Base-by-base conservation (phyloP, 2,888 invertebrate genomes). In the Philonicus albiceps region DNA sequence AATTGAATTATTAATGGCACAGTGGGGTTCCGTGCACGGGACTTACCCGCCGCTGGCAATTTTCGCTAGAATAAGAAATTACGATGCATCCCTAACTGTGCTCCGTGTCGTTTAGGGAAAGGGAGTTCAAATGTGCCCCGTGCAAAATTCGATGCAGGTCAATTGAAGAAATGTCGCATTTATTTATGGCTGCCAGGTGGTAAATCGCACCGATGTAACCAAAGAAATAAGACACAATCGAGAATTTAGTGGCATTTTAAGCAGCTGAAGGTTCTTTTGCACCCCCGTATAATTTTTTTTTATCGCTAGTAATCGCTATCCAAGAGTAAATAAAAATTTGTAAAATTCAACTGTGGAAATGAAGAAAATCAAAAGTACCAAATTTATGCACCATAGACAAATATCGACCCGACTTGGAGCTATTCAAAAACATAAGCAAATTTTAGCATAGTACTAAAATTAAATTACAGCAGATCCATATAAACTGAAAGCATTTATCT, bases 111-210 rank as follows among this genome's bases (percentile, higher is more conserved):
- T 22, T 22, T 78, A n/a, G 22, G 43, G 22, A 27, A 16, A 49
- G 49, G 49, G 43, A 22, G 49, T 49, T 22, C 22, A 1, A 13
- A 19, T 40, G 22, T 13, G 13, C 19, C 16, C 37, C 13, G 19
- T 76, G 76, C 76, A 76, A 40, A 78, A 49, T 27, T 78, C 43
- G 78, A 78, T 78, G 49, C 49, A 78, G 78, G 43, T 78, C 78
- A 78, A n/a, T 53, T 78, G 78, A n/a, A 78, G 40, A 78, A 78
- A 49, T 78, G 49, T 30, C 78, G 49, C 49, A 43, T 11, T 78
- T 78, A 78, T 78, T 49, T 49, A 49, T 49, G 78, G 11, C 27
- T 5, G 13, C 78, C 78, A 78, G 78, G 49, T 78, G 78, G 13
- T 49, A 64, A 22, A 22, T 64, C 19, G 22, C 64, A 27, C 3